phyloP scores from a whole-genome alignment of 1,140 invertebrate species.

The Dufourea novaeangliae region DNA sequence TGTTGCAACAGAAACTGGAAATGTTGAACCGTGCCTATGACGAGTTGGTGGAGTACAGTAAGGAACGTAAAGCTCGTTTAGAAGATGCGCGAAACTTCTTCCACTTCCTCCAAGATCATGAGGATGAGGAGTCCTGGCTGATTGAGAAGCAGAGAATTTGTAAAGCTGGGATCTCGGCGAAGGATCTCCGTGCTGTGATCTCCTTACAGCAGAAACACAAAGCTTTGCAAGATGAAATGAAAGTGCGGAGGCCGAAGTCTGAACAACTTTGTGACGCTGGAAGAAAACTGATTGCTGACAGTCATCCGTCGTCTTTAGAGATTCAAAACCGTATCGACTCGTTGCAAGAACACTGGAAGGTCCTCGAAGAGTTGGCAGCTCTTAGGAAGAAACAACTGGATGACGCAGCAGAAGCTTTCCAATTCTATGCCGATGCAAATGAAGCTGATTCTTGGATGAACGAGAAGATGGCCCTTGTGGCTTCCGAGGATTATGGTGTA shows the following conservation, averaged over 20 bases:
- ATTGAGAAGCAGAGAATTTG: constrained; percentile 96
- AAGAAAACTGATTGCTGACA: constrained; percentile 88
- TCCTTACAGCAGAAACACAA: constrained; percentile 97
- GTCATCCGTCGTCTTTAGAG: constrained; percentile 89
- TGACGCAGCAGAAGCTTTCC: constrained; percentile 96
- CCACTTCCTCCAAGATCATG: constrained; percentile 97
- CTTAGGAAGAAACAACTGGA: constrained; percentile 92
- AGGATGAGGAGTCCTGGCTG: constrained; percentile 96
- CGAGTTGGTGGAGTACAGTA: constrained; percentile 87
- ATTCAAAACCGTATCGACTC: constrained; percentile 91
- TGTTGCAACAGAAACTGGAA: constrained; percentile 87
- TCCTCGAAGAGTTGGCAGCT: constrained; percentile 92
- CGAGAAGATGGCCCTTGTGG: constrained; percentile 94
- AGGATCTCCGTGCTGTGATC: constrained; percentile 94
- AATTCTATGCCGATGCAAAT: constrained; percentile 98
- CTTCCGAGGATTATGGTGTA: constrained; percentile 93
- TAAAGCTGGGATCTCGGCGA: constrained; percentile 93
- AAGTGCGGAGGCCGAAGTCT: constrained; percentile 90
- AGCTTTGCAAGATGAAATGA: constrained; percentile 95
- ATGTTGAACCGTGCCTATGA: constrained; percentile 88
- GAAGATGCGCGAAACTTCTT: constrained; percentile 96
- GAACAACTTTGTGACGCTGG: constrained; percentile 89
- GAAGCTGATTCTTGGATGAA: constrained; percentile 99
- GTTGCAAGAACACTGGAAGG: constrained; percentile 92
- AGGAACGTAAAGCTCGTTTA: constrained; percentile 89